Conservation (phyloP, 2,113 vertebrate genomes). For the Oreotragus oreotragus region DNA sequence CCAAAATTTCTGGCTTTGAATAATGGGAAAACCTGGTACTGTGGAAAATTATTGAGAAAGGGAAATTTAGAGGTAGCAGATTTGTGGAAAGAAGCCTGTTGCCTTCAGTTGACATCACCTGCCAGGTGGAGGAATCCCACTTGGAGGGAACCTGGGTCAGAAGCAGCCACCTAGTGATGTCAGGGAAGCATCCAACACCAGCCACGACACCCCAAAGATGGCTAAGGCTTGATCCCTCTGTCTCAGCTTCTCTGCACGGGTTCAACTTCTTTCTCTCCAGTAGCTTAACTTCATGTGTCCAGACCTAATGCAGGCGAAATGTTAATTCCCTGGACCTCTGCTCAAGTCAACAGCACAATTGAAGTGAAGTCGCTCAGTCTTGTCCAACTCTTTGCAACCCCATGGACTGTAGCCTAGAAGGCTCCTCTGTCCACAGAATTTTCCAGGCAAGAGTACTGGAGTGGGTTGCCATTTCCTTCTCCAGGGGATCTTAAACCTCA, state of each 20-base stretch:
- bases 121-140: rapidly evolving
- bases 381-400: rapidly evolving
- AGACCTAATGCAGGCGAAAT: neutral
- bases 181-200: too few species aligned
- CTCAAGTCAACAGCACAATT: neutral
- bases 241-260: rapidly evolving
- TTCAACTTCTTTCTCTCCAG: neutral
- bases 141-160: rapidly evolving
- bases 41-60: neutral
- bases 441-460: neutral
- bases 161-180: rapidly evolving
- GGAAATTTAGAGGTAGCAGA: neutral
- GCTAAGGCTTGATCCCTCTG: rapidly evolving
- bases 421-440: neutral
- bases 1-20: neutral
- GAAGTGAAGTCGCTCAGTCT: neutral
- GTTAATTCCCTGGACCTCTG: neutral
- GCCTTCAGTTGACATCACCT: neutral
- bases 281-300: neutral
- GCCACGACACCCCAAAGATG: neutral
- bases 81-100: neutral
- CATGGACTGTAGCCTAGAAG: neutral
- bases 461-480: neutral
- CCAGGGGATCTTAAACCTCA: neutral
- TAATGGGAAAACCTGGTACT: neutral